phyloP scores from a whole-genome alignment of 2,113 vertebrate genomes.

The Thamnophis sirtalis region DNA sequence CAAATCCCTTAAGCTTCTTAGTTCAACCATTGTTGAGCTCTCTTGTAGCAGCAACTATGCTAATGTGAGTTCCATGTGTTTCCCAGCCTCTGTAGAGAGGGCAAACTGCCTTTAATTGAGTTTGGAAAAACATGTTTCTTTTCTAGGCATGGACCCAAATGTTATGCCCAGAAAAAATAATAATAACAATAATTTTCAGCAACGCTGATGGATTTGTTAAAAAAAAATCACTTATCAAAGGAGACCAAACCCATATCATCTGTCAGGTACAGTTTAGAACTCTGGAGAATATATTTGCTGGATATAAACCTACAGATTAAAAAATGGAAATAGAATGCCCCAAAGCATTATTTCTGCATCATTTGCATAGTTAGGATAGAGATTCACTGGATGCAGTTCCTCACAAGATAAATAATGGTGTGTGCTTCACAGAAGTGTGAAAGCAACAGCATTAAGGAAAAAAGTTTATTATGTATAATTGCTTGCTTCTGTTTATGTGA shows the following conservation, averaged over 20 bases:
- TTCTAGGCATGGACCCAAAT: conserved; percentile 24
- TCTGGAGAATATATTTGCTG: conserved; percentile 1
- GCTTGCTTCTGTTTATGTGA: conserved; percentile 61
- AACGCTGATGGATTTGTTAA: neutral
- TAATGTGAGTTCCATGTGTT: conserved; percentile 21
- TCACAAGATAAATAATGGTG: conserved; percentile 48
- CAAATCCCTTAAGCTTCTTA: conserved; percentile 36
- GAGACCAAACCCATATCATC: neutral
- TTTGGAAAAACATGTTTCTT: conserved; percentile 16
- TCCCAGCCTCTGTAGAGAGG: conserved; percentile 4
- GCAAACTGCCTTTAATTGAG: conserved; percentile 22
- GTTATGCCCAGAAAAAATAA: conserved; percentile 14
- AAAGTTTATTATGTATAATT: conserved; percentile 78
- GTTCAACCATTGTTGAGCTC: conserved; percentile 15
- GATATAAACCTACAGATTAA: conserved; percentile 33
- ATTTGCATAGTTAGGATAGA: neutral
- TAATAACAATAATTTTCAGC: conserved; percentile 26
- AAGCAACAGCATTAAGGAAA: conserved; percentile 64
- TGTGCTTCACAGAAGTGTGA: conserved; percentile 49
- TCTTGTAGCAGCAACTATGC: conserved; percentile 16
- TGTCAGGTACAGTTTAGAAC: neutral
- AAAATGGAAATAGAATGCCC: neutral
- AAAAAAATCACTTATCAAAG: conserved; percentile 19
- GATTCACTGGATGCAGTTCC: conserved; percentile 25
- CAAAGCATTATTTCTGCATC: conserved; percentile 25